These are phyloP conservation scores for Zophobas morio DNA, from an alignment of 1,140 invertebrate species.

Conservation along the genomic window DNA sequence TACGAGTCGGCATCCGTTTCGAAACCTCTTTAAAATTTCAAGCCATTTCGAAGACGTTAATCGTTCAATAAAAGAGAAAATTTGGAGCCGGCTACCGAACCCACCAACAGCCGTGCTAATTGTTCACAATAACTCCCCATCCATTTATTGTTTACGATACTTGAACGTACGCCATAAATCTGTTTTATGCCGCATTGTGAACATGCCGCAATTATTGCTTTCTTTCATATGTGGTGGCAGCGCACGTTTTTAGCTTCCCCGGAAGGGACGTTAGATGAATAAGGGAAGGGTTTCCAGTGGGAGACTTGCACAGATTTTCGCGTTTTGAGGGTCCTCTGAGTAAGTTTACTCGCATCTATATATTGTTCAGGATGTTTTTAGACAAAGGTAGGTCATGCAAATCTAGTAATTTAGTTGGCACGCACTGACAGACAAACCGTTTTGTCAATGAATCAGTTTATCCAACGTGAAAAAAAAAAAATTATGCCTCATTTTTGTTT, in stretches of 20 bases:
- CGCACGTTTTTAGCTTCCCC: neutral
- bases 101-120: conserved; percentile 21
- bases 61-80: conserved; percentile 36
- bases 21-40: conserved; percentile 10
- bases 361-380: too few species aligned
- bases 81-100: conserved; percentile 25
- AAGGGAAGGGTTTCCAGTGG: too few species aligned
- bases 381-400: too few species aligned
- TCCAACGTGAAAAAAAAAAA: too few species aligned
- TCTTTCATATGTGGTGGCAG: conserved; percentile 1
- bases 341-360: too few species aligned
- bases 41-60: conserved; percentile 21
- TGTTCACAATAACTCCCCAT: conserved; percentile 17
- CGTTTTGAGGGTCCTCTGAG: too few species aligned
- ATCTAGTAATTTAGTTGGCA: too few species aligned
- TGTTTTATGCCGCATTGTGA: conserved; percentile 33
- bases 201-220: conserved; percentile 10
- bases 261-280: too few species aligned
- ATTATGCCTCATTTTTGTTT: too few species aligned
- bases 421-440: too few species aligned
- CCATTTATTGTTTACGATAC: conserved; percentile 27
- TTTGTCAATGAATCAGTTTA: too few species aligned
- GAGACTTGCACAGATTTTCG: too few species aligned
- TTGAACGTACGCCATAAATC: conserved; percentile 29
- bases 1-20: conserved; percentile 19